These are phyloP conservation scores for Archivesica marissinica DNA, from an alignment of 1,140 invertebrate genomes.

Conservation along the genomic window DNA sequence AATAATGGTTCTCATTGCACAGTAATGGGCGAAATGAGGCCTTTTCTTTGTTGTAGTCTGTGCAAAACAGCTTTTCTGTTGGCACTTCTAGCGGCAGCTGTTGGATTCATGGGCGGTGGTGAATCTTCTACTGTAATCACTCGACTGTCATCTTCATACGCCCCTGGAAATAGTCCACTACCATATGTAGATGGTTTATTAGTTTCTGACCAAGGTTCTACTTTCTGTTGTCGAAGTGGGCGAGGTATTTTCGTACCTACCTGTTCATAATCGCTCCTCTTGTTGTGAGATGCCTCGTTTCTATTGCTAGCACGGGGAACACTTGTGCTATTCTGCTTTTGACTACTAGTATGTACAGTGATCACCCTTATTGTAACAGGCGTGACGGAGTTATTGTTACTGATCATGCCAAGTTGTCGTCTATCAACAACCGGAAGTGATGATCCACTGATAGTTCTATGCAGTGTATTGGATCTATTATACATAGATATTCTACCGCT, in stretches of 20 bases:
- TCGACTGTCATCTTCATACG: not conserved
- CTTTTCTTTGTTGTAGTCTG: slow-evolving; percentile 6
- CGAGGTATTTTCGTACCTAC: slow-evolving; percentile 1
- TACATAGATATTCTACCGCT: not conserved
- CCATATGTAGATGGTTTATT: not conserved
- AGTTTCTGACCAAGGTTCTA: not conserved
- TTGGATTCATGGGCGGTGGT: not conserved
- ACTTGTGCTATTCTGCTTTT: not conserved
- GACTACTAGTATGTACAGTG: slow-evolving; percentile 19
- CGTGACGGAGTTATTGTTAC: not conserved
- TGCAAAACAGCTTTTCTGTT: not conserved
- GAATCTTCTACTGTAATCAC: not conserved
- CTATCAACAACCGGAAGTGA: not conserved
- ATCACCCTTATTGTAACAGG: slow-evolving; percentile 20
- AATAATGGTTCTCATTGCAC: not conserved
- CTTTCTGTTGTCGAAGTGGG: not conserved
- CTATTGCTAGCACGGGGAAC: not conserved
- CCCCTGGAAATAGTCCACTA: not conserved
- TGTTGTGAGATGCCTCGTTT: not conserved
- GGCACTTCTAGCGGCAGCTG: not conserved
- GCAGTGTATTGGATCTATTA: not conserved
- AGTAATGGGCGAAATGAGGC: not conserved
- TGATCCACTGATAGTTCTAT: not conserved
- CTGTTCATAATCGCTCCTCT: not conserved
- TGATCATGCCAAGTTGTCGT: not conserved